Evolutionary conservation across 2,797 vertebrate species (phyloP).

Genomic region (Tokudaia tokunoshimensis): DNA sequence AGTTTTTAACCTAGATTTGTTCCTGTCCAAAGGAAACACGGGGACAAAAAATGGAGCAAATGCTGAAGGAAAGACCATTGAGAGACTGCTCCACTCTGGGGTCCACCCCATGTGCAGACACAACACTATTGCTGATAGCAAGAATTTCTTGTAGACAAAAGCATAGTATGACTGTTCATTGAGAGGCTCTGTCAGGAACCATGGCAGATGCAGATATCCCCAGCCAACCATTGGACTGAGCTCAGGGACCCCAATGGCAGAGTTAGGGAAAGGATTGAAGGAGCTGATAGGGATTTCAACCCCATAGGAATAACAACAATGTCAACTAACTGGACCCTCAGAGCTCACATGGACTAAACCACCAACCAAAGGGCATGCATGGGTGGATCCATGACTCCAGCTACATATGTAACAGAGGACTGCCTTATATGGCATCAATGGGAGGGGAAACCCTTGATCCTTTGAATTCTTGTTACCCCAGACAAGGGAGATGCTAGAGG

Average conservation of each 20-base stretch:
- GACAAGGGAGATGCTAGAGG: not conserved
- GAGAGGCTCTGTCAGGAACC: not conserved
- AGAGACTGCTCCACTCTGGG: not conserved
- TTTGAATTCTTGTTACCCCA: not conserved
- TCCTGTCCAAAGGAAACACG: not conserved
- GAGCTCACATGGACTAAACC: no score
- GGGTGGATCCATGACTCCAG: not conserved
- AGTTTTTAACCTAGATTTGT: not conserved
- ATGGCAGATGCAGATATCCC: no score
- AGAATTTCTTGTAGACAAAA: not conserved
- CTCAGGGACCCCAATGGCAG: no score
- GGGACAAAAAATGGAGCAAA: not conserved
- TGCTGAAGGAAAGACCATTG: not conserved
- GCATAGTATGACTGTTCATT: not conserved
- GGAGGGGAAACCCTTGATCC: not conserved
- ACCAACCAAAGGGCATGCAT: not conserved
- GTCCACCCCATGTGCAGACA: not conserved
- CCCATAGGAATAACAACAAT: not conserved
- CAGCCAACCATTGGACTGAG: not conserved
- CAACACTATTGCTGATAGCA: not conserved
- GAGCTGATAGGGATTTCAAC: not conserved
- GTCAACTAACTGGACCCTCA: not conserved
- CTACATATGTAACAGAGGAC: not conserved
- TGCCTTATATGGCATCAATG: not conserved
- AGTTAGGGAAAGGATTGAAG: not conserved